A percentile compares a stretch with the other conserved stretches of the same genome.
These are phyloP conservation scores for Acropora yongei DNA, from an alignment of 64 coral and sea anemone genomes.

Conservation along the genomic window DNA sequence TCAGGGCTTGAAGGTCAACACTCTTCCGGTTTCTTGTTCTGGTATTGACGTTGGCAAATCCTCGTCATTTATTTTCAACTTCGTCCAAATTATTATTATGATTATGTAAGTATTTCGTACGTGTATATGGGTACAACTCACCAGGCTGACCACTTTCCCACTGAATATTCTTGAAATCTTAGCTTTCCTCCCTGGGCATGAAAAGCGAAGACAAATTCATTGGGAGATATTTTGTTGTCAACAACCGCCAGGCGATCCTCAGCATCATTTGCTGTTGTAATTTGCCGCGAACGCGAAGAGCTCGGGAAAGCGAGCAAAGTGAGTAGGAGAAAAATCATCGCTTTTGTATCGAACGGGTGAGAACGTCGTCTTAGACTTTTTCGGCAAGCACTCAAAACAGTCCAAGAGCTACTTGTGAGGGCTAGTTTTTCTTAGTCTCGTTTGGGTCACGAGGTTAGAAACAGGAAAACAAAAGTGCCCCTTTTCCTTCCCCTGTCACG, in stretches of 20 bases:
- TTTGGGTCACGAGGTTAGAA: no score
- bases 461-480: no score
- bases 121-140: constrained; percentile 10
- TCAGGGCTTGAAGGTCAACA: no score
- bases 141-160: constrained; percentile 68
- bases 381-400: not conserved
- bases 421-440: not conserved
- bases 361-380: not conserved
- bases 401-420: not conserved
- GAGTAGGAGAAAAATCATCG: constrained; percentile 5
- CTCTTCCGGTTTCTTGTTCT: no score
- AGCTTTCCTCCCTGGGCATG: constrained; percentile 63
- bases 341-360: not conserved
- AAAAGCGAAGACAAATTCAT: constrained; percentile 69
- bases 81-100: no score
- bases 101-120: no score
- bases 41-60: no score
- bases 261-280: not conserved
- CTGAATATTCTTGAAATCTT: constrained; percentile 55
- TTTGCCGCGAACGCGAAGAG: not conserved
- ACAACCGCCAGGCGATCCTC: constrained; percentile 82
- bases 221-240: constrained; percentile 42
- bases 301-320: not conserved
- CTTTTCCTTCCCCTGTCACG: no score
- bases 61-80: no score